Percentiles rank a stretch among this genome's conserved stretches.
Evolutionary conservation across 2,888 invertebrate genomes (phyloP).

Genomic region (Diachrysia chrysitis): DNA sequence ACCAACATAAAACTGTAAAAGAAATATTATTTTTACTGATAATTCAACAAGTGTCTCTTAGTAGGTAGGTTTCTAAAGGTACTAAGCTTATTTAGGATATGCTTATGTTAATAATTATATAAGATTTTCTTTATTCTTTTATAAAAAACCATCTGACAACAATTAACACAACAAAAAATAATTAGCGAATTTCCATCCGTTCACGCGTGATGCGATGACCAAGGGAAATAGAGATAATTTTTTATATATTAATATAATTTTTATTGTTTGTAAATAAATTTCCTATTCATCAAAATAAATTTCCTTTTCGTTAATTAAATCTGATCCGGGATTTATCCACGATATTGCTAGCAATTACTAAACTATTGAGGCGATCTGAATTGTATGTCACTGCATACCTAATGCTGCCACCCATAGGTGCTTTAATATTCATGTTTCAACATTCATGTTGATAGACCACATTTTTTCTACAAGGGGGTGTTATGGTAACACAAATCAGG

Average conservation of each 20-base stretch:
- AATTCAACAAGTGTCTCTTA: too few relatives aligned
- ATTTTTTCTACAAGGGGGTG: conserved; percentile 38
- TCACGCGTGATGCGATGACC: too few relatives aligned
- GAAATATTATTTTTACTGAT: conserved; percentile 8
- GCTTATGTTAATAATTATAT: too few relatives aligned
- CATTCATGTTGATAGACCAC: conserved; percentile 27
- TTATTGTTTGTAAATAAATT: too few relatives aligned
- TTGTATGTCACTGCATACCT: conserved; percentile 41
- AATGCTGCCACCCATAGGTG: conserved; percentile 27
- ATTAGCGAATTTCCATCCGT: too few relatives aligned
- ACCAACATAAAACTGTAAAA: conserved; percentile 78
- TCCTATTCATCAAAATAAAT: too few relatives aligned
- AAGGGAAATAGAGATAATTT: too few relatives aligned
- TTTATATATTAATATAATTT: too few relatives aligned
- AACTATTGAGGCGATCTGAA: conserved; percentile 16
- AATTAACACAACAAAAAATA: too few relatives aligned
- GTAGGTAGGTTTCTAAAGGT: background rate
- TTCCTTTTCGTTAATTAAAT: background rate
- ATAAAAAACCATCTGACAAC: too few relatives aligned
- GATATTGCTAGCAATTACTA: background rate
- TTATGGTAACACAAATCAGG: conserved; percentile 41
- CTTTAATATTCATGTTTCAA: conserved; percentile 43
- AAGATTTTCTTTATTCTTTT: too few relatives aligned
- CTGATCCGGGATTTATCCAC: background rate
- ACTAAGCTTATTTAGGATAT: too few relatives aligned